A percentile compares a stretch with the other conserved stretches of the same genome.
These are phyloP conservation scores for Dicentrarchus labrax DNA, from an alignment of 2,113 vertebrate genomes.

Conservation along the genomic window DNA sequence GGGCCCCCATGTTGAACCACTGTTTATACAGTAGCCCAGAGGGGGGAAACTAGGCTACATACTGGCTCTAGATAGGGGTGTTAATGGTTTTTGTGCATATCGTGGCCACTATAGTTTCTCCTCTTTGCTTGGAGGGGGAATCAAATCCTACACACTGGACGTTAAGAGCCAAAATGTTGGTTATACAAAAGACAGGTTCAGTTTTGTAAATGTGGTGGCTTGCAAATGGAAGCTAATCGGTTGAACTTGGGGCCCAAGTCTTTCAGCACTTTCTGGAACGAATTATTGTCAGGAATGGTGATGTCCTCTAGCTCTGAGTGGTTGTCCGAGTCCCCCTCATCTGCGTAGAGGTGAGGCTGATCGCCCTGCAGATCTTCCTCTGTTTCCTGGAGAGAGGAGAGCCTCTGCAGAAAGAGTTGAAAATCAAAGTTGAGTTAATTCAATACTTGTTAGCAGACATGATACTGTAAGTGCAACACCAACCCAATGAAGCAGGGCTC, in stretches of 20 bases:
- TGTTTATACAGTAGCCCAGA: too few relatives aligned
- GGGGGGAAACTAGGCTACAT: too few relatives aligned
- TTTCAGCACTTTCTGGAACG: conserved; percentile 3
- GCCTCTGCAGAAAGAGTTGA: conserved; percentile 45
- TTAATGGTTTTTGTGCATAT: too few relatives aligned
- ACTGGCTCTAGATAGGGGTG: too few relatives aligned
- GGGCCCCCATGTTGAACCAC: too few relatives aligned
- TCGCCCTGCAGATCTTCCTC: conserved; percentile 30
- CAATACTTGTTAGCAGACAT: not conserved
- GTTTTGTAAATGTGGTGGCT: not conserved
- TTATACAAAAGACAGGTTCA: not conserved
- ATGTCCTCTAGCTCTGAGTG: conserved; percentile 53
- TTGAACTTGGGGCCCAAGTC: conserved; percentile 57
- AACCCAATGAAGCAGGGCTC: conserved; percentile 29
- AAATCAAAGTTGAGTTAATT: not conserved
- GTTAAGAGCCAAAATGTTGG: not conserved
- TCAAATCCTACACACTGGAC: too few relatives aligned
- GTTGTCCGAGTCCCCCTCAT: conserved; percentile 40
- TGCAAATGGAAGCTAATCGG: conserved; percentile 60
- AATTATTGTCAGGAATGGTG: conserved; percentile 16
- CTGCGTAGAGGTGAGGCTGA: conserved; percentile 43
- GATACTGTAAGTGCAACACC: not conserved
- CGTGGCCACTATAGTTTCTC: too few relatives aligned
- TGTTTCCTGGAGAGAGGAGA: conserved; percentile 10
- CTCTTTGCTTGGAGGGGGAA: too few relatives aligned